Percentiles rank a stretch among this genome's conserved stretches.
Conservation (phyloP, 1,140 invertebrate genomes). For the Sitobion miscanthi region DNA sequence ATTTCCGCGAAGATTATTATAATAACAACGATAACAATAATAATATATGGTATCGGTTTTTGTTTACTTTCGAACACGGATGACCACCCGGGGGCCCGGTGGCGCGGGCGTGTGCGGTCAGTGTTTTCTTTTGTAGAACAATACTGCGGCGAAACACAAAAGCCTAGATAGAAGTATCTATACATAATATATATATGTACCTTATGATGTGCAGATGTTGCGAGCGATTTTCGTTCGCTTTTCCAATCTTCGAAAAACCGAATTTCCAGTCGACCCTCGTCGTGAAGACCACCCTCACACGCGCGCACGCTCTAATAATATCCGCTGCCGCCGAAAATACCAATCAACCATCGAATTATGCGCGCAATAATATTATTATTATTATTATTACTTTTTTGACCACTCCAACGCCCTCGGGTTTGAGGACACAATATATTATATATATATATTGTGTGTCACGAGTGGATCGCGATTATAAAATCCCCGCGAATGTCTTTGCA, state of each 20-base stretch:
- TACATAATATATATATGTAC: not conserved
- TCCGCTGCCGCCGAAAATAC: slow-evolving; percentile 29
- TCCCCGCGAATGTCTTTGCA: slow-evolving; percentile 24
- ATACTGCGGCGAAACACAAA: not conserved
- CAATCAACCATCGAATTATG: slow-evolving; percentile 28
- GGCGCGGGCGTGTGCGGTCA: not conserved
- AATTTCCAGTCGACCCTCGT: slow-evolving; percentile 5
- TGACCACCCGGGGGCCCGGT: slow-evolving; percentile 39
- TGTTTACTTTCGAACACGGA: slow-evolving; percentile 23
- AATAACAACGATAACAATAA: slow-evolving; percentile 4
- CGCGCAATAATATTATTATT: not conserved
- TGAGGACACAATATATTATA: not conserved
- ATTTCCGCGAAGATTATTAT: not conserved
- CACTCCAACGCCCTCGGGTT: slow-evolving; percentile 19
- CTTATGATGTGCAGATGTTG: not conserved
- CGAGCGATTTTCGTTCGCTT: not conserved
- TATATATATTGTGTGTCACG: not conserved
- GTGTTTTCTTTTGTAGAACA: slow-evolving; percentile 52
- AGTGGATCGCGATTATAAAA: slow-evolving; percentile 20
- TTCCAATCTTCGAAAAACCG: not conserved
- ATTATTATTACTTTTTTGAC: slow-evolving; percentile 31
- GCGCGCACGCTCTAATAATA: not conserved
- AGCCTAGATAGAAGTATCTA: not conserved
- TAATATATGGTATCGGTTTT: not conserved
- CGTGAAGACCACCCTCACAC: not conserved